These are phyloP conservation scores for Sesamia nonagrioides DNA, from an alignment of 1,140 invertebrate genomes.

Conservation along the genomic window DNA sequence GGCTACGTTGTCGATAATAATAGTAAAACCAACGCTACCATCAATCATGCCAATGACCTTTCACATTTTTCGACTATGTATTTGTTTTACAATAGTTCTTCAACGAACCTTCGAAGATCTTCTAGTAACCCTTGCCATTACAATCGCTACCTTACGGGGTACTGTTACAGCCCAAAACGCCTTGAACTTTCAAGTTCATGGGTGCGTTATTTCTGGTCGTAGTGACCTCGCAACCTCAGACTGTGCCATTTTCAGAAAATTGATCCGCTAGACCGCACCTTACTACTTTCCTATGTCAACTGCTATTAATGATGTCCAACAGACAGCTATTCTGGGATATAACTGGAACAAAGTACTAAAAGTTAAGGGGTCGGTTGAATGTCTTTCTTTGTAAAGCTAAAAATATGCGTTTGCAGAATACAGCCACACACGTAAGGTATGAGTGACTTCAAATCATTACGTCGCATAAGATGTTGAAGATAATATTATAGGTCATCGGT, in stretches of 20 bases:
- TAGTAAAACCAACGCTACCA: conserved; percentile 45
- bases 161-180: conserved; percentile 25
- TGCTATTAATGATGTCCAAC: conserved; percentile 44
- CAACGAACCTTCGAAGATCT: conserved; percentile 50
- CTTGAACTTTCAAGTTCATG: conserved; percentile 30
- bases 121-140: conserved; percentile 8
- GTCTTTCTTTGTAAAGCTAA: conserved; percentile 14
- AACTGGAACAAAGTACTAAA: conserved; percentile 22
- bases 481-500: no score
- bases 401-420: conserved; percentile 17
- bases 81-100: conserved; percentile 60
- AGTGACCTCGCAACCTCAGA: conserved; percentile 40
- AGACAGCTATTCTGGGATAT: conserved; percentile 37
- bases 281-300: conserved; percentile 58
- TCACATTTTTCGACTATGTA: conserved; percentile 63
- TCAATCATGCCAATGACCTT: conserved; percentile 62
- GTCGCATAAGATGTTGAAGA: no score
- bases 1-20: conserved; percentile 31
- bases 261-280: conserved; percentile 54
- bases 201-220: conserved; percentile 26
- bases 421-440: neutral
- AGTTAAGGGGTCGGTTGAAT: conserved; percentile 12
- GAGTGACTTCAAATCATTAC: neutral
- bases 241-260: conserved; percentile 66
- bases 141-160: conserved; percentile 26